Conservation (phyloP, 2,797 vertebrate genomes). For the Artibeus lituratus region DNA sequence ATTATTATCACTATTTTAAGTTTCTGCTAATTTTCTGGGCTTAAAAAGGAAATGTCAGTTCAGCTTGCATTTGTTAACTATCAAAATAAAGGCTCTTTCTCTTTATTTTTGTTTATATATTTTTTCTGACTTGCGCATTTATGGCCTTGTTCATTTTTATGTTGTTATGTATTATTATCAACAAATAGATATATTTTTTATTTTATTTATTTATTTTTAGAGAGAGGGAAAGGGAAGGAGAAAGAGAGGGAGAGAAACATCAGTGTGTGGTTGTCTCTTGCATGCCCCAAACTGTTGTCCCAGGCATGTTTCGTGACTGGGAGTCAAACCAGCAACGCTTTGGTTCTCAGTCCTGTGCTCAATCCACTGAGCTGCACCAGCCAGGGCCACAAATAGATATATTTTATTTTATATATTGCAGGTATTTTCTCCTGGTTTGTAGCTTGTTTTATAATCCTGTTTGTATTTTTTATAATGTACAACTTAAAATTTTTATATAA, state of each 20-base stretch:
- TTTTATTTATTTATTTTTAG: too few relatives aligned
- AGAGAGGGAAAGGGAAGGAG: too few relatives aligned
- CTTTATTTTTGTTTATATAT: conserved; percentile 18
- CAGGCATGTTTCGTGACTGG: too few relatives aligned
- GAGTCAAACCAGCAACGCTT: too few relatives aligned
- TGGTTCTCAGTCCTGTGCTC: too few relatives aligned
- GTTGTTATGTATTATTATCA: background rate
- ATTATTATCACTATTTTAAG: background rate
- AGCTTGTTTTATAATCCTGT: conserved; percentile 17
- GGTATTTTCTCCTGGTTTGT: conserved; percentile 21
- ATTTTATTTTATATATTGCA: conserved; percentile 7
- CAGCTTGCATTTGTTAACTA: conserved; percentile 17
- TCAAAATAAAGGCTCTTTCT: conserved; percentile 10
- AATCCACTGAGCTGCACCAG: too few relatives aligned
- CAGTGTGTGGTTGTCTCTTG: too few relatives aligned
- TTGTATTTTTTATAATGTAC: conserved; percentile 10
- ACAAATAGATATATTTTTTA: background rate
- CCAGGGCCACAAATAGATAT: too few relatives aligned
- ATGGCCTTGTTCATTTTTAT: background rate
- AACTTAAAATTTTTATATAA: conserved; percentile 28
- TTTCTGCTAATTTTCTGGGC: background rate
- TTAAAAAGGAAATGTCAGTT: background rate
- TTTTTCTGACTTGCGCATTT: background rate
- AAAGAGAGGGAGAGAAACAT: too few relatives aligned
- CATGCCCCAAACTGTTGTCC: too few relatives aligned